Conservation (phyloP, 2,888 invertebrate genomes). For the Torymus auratus region DNA sequence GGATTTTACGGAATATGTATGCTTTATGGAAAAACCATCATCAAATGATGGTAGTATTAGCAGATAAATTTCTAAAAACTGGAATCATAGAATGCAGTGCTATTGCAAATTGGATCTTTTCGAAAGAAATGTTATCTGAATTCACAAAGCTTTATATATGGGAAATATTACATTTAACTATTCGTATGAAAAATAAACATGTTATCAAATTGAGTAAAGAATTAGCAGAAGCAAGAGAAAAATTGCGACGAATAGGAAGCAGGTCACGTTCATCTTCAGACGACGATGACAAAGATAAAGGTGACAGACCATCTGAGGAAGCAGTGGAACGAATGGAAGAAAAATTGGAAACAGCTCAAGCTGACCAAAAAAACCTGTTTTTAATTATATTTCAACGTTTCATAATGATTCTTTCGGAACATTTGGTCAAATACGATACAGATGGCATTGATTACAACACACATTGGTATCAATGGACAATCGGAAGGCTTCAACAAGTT, state of each 20-base stretch:
- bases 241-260: constrained; percentile 89
- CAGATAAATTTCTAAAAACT: constrained; percentile 98
- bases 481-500: constrained; percentile 95
- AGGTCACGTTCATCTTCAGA: constrained; percentile 89
- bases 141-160: constrained; percentile 95
- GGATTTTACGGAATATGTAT: constrained; percentile 93
- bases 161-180: constrained; percentile 97
- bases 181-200: constrained; percentile 97
- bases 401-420: constrained; percentile 98
- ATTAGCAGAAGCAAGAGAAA: constrained; percentile 90
- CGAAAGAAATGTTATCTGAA: constrained; percentile 92
- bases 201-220: constrained; percentile 90
- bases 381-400: constrained; percentile 98
- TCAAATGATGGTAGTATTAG: constrained; percentile 97
- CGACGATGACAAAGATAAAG: constrained; percentile 82
- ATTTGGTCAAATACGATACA: constrained; percentile 94
- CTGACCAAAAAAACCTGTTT: constrained; percentile 97
- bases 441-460: constrained; percentile 95
- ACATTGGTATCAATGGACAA: constrained; percentile 97
- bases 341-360: constrained; percentile 94
- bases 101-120: constrained; percentile 98
- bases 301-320: constrained; percentile 86
- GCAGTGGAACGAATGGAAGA: constrained; percentile 97
- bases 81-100: constrained; percentile 98
- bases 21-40: constrained; percentile 97